These are phyloP conservation scores for Drosophila paramelanica DNA, from an alignment of 2,888 invertebrate species.

Conservation along the genomic window DNA sequence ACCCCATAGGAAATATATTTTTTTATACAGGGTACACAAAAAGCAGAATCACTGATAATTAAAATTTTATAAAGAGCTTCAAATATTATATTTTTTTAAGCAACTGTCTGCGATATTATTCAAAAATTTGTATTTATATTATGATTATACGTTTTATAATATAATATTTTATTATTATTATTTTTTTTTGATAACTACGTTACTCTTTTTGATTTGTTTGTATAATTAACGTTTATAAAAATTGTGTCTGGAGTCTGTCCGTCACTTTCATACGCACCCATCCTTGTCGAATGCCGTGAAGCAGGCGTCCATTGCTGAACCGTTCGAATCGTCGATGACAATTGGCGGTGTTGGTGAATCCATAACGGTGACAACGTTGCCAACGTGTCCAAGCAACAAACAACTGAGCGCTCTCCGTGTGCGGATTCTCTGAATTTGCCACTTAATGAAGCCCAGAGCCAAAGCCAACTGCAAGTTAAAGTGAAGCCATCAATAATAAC, in stretches of 20 bases:
- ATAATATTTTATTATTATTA: background rate
- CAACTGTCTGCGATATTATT: background rate
- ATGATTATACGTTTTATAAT: background rate
- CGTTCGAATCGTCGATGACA: slow-evolving; percentile 86
- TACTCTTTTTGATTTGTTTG: background rate
- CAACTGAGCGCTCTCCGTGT: slow-evolving; percentile 36
- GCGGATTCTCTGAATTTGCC: slow-evolving; percentile 34
- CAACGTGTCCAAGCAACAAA: slow-evolving; percentile 59
- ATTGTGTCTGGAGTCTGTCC: background rate
- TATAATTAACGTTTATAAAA: background rate
- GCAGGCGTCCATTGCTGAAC: slow-evolving; percentile 94
- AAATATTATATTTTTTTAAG: background rate
- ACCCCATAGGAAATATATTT: background rate
- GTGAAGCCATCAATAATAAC: slow-evolving; percentile 77
- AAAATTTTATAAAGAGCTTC: background rate
- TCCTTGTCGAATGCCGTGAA: slow-evolving; percentile 96
- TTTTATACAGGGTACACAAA: background rate
- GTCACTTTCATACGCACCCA: slow-evolving; percentile 87
- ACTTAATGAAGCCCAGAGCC: slow-evolving; percentile 64
- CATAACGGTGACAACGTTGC: slow-evolving; percentile 78
- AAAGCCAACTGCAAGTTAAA: slow-evolving; percentile 72
- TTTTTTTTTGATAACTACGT: background rate
- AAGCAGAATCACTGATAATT: background rate
- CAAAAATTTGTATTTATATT: background rate
- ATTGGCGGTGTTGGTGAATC: slow-evolving; percentile 85